Evolutionary conservation across 2,797 vertebrate species (phyloP).

Genomic region (Pristis pectinata): DNA sequence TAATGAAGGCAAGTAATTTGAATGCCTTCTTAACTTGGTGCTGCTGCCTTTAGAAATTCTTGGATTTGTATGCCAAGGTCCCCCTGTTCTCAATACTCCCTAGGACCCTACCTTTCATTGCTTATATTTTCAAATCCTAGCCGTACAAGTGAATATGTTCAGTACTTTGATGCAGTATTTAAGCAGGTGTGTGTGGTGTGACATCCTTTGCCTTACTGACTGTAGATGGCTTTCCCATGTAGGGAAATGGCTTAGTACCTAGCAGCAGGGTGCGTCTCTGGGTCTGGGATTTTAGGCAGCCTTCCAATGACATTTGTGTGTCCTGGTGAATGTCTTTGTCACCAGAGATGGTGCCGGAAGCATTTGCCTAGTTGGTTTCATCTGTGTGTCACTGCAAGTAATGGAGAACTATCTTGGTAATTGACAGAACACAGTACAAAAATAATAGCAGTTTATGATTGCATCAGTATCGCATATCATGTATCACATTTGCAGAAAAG

Average conservation of each 20-base stretch:
- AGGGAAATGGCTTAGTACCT: constrained; percentile 67
- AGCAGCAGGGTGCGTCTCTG: constrained; percentile 53
- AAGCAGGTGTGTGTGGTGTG: constrained; percentile 41
- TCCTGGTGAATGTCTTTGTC: constrained; percentile 62
- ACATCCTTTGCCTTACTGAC: constrained; percentile 62
- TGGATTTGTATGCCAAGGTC: too few relatives aligned
- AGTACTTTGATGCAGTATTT: constrained; percentile 42
- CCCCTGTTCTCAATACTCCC: background rate
- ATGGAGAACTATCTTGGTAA: background rate
- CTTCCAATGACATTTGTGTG: constrained; percentile 67
- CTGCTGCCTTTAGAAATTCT: too few relatives aligned
- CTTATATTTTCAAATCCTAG: constrained; percentile 46
- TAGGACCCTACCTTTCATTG: background rate
- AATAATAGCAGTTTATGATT: background rate
- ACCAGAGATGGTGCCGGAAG: constrained; percentile 49
- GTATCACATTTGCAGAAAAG: background rate
- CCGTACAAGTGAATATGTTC: constrained; percentile 51
- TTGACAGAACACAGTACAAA: background rate
- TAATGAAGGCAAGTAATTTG: too few relatives aligned
- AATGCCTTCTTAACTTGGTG: too few relatives aligned
- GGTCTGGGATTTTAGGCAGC: constrained; percentile 67
- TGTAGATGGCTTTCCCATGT: constrained; percentile 72
- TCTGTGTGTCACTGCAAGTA: constrained; percentile 10
- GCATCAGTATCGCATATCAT: background rate
- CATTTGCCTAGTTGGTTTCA: constrained; percentile 45